Evolutionary conservation across 2,888 invertebrate genomes (phyloP).

Genomic region (Pristionchus fissidentatus): DNA sequence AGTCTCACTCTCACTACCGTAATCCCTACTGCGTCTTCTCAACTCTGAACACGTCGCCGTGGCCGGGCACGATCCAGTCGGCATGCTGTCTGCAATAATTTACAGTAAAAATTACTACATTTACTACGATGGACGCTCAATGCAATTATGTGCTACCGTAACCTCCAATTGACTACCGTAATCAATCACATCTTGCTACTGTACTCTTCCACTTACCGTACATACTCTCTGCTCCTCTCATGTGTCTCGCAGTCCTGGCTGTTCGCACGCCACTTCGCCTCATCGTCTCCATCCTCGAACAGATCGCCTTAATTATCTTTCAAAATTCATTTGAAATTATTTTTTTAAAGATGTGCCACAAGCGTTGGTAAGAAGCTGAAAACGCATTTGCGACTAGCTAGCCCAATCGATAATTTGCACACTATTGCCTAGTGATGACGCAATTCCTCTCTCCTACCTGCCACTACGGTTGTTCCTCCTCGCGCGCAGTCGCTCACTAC

Average conservation of each 20-base stretch:
- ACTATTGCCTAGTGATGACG: neutral
- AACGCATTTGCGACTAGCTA: too few relatives aligned
- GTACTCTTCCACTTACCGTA: neutral
- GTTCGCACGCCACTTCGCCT: conserved; percentile 23
- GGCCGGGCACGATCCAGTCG: conserved; percentile 47
- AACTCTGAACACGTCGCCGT: conserved; percentile 37
- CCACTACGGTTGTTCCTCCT: conserved; percentile 33
- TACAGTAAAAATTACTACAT: too few relatives aligned
- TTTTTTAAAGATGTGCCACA: too few relatives aligned
- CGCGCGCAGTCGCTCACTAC: neutral
- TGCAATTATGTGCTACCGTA: too few relatives aligned
- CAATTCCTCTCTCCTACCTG: neutral
- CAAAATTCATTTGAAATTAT: neutral
- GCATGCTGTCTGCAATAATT: conserved; percentile 10
- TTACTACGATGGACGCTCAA: too few relatives aligned
- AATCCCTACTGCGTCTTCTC: neutral
- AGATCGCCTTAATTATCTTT: conserved; percentile 35
- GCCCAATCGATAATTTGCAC: too few relatives aligned
- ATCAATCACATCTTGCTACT: neutral
- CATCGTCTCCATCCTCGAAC: conserved; percentile 39
- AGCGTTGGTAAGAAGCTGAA: too few relatives aligned
- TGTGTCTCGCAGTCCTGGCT: conserved; percentile 30
- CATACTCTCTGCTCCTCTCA: neutral
- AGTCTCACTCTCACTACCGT: neutral
- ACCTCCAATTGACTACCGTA: neutral